phyloP scores from a whole-genome alignment of 2,113 vertebrate genomes.

The Aplodontia rufa region DNA sequence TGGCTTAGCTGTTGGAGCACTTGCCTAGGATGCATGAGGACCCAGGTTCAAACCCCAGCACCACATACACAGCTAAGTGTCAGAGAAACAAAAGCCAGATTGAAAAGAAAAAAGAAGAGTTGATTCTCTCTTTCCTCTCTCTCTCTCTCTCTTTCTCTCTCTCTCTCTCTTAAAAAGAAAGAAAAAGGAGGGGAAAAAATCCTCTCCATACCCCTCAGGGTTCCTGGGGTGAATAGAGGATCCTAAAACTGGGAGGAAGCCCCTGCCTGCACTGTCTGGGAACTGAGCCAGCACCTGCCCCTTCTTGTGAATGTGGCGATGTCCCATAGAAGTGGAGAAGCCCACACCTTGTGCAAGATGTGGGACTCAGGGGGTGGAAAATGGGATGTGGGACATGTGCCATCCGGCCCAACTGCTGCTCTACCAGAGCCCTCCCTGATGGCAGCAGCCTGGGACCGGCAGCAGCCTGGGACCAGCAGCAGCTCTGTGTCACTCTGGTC shows the following conservation, averaged over 20 bases:
- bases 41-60: no score
- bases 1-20: no score
- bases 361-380: background rate
- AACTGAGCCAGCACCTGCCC: background rate
- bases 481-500: background rate
- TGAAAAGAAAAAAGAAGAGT: no score
- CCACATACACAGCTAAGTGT: no score
- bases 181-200: no score
- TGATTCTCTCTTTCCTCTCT: no score
- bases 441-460: background rate
- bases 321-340: background rate
- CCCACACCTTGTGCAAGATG: background rate
- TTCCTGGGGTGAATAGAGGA: rapidly evolving
- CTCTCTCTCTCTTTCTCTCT: no score
- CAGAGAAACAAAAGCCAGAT: no score
- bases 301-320: background rate
- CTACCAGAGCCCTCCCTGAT: no score
- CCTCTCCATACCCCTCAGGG: background rate
- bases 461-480: background rate
- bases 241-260: background rate
- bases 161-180: no score
- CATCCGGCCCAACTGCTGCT: background rate
- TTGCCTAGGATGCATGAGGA: no score
- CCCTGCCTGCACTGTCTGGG: background rate
- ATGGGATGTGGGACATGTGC: background rate